Conservation (phyloP, 2,888 invertebrate species). For the Apamea monoglypha region DNA sequence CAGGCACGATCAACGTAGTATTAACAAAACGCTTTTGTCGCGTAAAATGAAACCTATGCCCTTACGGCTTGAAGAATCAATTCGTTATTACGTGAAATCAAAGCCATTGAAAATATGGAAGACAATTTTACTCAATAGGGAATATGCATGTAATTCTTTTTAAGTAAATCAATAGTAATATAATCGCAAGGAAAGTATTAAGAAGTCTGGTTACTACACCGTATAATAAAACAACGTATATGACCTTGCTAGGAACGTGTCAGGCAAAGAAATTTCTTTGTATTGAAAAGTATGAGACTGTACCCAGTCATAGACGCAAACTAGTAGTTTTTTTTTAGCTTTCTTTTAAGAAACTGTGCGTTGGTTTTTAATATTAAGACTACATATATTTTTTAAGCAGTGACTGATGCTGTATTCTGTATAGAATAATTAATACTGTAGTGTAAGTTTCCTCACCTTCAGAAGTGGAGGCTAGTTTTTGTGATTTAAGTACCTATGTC, state of each 20-base stretch:
- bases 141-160: neutral
- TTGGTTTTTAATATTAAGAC: neutral
- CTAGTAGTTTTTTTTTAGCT: neutral
- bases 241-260: neutral
- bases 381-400: slow-evolving; percentile 12
- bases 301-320: neutral
- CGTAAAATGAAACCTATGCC: slow-evolving; percentile 80
- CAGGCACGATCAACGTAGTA: slow-evolving; percentile 75
- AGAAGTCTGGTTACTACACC: neutral
- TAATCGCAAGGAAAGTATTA: neutral
- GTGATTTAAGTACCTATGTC: slow-evolving; percentile 31
- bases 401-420: slow-evolving; percentile 24
- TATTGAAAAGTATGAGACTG: neutral
- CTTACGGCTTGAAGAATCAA: slow-evolving; percentile 72
- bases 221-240: neutral
- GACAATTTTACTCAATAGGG: slow-evolving; percentile 17
- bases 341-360: slow-evolving; percentile 2
- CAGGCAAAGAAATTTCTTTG: neutral
- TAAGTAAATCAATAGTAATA: neutral
- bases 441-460: slow-evolving; percentile 11
- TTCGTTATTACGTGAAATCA: slow-evolving; percentile 78
- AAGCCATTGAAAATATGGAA: slow-evolving; percentile 80
- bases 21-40: slow-evolving; percentile 75
- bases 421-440: slow-evolving; percentile 5
- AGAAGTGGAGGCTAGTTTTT: slow-evolving; percentile 25